A percentile compares a stretch with the other conserved stretches of the same genome.
Conservation (phyloP, 2,113 vertebrate species). For the Oryzias woworae region DNA sequence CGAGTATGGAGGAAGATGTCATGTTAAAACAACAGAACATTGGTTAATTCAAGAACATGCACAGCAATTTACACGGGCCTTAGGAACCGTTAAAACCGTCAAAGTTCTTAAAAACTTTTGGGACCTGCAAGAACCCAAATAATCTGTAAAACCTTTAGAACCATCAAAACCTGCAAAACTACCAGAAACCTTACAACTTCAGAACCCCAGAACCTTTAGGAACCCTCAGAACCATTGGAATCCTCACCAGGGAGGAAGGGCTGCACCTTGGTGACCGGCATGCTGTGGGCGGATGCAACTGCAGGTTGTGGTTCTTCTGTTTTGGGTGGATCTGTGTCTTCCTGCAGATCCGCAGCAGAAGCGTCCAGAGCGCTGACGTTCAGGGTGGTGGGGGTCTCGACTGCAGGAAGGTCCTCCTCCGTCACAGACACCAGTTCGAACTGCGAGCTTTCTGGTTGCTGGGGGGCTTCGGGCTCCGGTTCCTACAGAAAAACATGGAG, state of each 20-base stretch:
- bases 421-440: slow-evolving; percentile 75
- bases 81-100: no score
- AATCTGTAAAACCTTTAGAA: no score
- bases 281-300: slow-evolving; percentile 42
- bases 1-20: no score
- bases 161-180: no score
- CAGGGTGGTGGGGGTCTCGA: slow-evolving; percentile 62
- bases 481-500: slow-evolving; percentile 19
- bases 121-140: no score
- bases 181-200: no score
- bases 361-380: slow-evolving; percentile 61
- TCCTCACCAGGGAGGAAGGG: slow-evolving; percentile 73
- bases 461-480: neutral
- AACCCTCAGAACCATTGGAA: neutral
- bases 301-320: slow-evolving; percentile 20
- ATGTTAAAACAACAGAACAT: no score
- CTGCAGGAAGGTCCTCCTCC: slow-evolving; percentile 69
- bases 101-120: no score
- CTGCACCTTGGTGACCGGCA: slow-evolving; percentile 78
- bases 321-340: slow-evolving; percentile 21
- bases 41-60: no score
- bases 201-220: no score
- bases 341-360: slow-evolving; percentile 14
- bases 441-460: slow-evolving; percentile 33
- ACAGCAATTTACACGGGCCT: no score